Conservation (phyloP, 2,888 invertebrate species). For the Cremastinae sp. region DNA sequence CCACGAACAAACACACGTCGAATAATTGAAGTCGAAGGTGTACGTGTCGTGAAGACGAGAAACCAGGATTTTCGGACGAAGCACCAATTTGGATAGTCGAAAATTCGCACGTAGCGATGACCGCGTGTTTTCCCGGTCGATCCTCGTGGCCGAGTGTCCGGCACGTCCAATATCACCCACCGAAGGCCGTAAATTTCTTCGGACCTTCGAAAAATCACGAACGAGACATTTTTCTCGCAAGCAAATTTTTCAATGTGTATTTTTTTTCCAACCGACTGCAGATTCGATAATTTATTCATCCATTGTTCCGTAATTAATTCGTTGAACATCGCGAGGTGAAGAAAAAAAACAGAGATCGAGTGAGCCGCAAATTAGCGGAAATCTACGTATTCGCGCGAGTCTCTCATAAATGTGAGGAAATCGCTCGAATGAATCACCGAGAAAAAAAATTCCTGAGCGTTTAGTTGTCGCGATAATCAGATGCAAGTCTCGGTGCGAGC, state of each 20-base stretch:
- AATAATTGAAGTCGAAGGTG: background rate
- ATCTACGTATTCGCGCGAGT: constrained; percentile 14
- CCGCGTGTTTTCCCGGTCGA: constrained; percentile 30
- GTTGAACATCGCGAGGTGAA: too few species aligned
- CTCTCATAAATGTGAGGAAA: constrained; percentile 12
- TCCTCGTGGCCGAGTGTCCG: constrained; percentile 18
- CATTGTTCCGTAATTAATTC: too few species aligned
- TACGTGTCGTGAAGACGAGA: constrained; percentile 13
- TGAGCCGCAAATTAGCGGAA: constrained; percentile 33
- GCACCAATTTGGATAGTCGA: background rate
- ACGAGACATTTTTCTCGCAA: constrained; percentile 36
- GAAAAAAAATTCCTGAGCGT: constrained; percentile 68
- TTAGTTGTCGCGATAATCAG: constrained; percentile 62
- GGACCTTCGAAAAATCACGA: constrained; percentile 9
- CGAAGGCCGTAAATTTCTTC: constrained; percentile 27
- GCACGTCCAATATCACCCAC: constrained; percentile 42
- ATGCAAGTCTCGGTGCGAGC: constrained; percentile 56
- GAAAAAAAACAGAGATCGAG: background rate
- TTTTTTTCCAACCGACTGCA: background rate
- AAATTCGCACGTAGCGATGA: constrained; percentile 50
- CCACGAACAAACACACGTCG: too few species aligned
- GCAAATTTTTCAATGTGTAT: constrained; percentile 1
- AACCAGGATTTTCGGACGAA: constrained; percentile 22
- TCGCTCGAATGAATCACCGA: constrained; percentile 70
- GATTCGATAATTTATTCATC: too few species aligned